These are phyloP conservation scores for Hyles vespertilio DNA, from an alignment of 1,140 invertebrate species.

Conservation along the genomic window DNA sequence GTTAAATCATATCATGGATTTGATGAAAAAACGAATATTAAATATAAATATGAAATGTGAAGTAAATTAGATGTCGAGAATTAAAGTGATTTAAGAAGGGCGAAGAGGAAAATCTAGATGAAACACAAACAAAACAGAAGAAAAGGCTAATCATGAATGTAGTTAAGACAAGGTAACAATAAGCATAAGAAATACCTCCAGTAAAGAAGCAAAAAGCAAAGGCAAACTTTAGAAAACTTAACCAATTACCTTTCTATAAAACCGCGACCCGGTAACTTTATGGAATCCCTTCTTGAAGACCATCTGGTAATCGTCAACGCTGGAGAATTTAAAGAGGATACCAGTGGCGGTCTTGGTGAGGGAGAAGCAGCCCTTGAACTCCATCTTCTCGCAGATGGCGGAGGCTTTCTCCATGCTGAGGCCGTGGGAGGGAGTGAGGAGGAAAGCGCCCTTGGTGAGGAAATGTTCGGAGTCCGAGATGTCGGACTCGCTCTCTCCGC, in stretches of 20 bases:
- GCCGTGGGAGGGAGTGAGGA: conserved; percentile 88
- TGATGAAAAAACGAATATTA: neutral
- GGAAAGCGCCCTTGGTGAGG: conserved; percentile 84
- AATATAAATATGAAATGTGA: neutral
- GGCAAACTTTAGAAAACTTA: conserved; percentile 11
- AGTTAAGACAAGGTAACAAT: neutral
- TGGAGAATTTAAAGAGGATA: conserved; percentile 91
- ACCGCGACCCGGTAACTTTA: conserved; percentile 86
- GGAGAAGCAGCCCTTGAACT: conserved; percentile 88
- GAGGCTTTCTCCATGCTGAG: conserved; percentile 89
- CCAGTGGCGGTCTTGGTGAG: conserved; percentile 90
- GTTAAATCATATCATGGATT: too few species aligned
- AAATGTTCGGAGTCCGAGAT: conserved; percentile 81
- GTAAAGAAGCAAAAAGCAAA: conserved; percentile 12
- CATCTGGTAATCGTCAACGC: conserved; percentile 88
- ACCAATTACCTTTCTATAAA: conserved; percentile 83
- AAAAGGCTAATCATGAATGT: conserved; percentile 5
- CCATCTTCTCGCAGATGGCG: conserved; percentile 91
- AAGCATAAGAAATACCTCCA: conserved; percentile 13
- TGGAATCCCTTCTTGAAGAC: conserved; percentile 91
- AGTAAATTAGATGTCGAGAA: neutral
- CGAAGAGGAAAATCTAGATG: conserved; percentile 18
- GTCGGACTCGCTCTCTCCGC: conserved; percentile 80
- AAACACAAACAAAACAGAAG: conserved; percentile 6
- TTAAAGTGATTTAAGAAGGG: conserved; percentile 11